Conservation (phyloP, 2,888 invertebrate species). For the Megaustenia siamemsis region DNA sequence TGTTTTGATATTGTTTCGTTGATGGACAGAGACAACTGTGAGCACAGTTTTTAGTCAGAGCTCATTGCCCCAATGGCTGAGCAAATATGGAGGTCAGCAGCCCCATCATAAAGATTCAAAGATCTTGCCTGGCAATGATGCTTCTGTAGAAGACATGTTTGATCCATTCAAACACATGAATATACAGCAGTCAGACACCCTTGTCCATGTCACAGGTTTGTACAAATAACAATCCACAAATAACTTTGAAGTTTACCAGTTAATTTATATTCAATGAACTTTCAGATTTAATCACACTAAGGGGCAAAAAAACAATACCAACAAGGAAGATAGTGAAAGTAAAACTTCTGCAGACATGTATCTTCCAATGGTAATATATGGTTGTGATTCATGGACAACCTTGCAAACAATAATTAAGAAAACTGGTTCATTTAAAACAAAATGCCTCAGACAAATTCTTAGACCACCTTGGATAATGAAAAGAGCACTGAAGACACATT, state of each 20-base stretch:
- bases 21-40: constrained; percentile 67
- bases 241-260: not conserved
- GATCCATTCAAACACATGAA: constrained; percentile 73
- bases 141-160: constrained; percentile 71
- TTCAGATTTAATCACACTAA: not conserved
- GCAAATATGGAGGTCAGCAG: constrained; percentile 36
- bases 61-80: constrained; percentile 49
- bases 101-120: not conserved
- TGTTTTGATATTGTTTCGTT: not conserved
- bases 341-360: too few species aligned
- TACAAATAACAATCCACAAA: not conserved
- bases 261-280: not conserved
- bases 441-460: too few species aligned
- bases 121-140: constrained; percentile 55
- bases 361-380: too few species aligned
- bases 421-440: too few species aligned
- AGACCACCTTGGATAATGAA: too few species aligned
- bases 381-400: too few species aligned
- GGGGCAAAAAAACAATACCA: too few species aligned
- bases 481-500: too few species aligned
- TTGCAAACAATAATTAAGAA: too few species aligned
- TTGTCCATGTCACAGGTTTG: constrained; percentile 45
- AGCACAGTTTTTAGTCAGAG: constrained; percentile 66
- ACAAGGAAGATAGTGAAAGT: too few species aligned
- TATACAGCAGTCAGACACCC: constrained; percentile 54